Evolutionary conservation across 2,888 invertebrate species (phyloP), one percentile per base, ranked within the genome.

Genomic region (Drosophila infuscata): DNA sequence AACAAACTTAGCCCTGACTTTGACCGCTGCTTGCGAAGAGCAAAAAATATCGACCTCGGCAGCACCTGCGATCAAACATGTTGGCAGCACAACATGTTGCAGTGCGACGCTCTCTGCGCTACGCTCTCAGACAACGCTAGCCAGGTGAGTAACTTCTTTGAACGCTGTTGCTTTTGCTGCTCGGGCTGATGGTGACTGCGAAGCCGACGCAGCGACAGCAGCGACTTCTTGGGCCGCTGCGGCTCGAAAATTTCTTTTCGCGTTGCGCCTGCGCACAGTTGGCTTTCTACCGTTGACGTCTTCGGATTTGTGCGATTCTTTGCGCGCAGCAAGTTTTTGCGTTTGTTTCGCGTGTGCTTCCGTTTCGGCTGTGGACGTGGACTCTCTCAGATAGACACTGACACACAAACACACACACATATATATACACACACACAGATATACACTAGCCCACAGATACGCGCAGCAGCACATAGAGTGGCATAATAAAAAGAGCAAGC

Each of bases 271-370:
- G 91, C 92, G 92, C 93, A 92, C 93, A 93, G 93, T 93, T 92
- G 92, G 92, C 92, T 93, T 93, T 93, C 92, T 93, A 92, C 92
- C 93, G 92, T 93, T 91, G 92, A 91, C 92, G 93, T 92, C 92
- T 92, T 89, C 92, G 93, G 93, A 92, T 93, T 93, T 92, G 91
- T 91, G 91, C 81, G 91, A 85, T 89, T 88, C 79, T 89, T 79
- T 75, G 62, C 72, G 80, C 85, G 73, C 71, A 75, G 71, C 65
- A 78, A 67, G 30, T 43, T 63, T 72, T 70, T 59, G 59, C 80
- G 79, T 51, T 78, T 43, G 63, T 73, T 78, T 84, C 82, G 86
- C 88, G 89, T 88, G 81, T 66, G 79, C 71, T 83, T 76, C 81
- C 88, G 73, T 46, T 71, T 54, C 62, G 66, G 76, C 70, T 84